Base-by-base conservation (phyloP, 1,140 invertebrate species). In the Bradynema listronoti region DNA sequence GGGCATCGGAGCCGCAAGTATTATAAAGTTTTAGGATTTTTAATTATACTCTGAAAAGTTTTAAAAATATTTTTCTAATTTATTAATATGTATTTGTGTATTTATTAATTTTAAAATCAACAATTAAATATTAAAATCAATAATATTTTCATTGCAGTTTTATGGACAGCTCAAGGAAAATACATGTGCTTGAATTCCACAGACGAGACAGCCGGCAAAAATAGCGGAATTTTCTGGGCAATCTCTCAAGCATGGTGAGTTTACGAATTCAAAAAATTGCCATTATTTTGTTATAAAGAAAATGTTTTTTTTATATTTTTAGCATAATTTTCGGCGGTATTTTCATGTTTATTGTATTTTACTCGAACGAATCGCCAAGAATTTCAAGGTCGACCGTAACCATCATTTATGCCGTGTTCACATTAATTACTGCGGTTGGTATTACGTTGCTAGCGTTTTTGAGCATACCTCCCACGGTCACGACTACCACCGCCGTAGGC, bases 161-260 rank as follows among this genome's bases (percentile, higher is more conserved):
- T 51, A 30, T 73, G 56, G 42, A 71, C 70, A 41, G 68, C 69
- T 16, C 71, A 73, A 39, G 68, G 68, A 9, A 70, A 73, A 36
- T 70, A 70, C 51, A 42, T 70, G 45, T 41, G 69, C 25, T 32
- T 73, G 51, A 70, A 70, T 49, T 66, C 61, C 4, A 59, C 39
- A 3, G 66, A 69, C 0, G 34, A 58, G 33, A 70, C 25, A n/a
- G 24, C 63, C 6, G 49, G 50, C 19, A 65, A 47, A n/a, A 39
- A 70, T 45, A 72, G 66, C 50, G 62, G 65, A 2, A 36, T 70
- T 22, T 58, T 72, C 29, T 68, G 69, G 66, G 71, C 67, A 1
- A 69, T 68, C 24, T 62, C 61, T 24, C 68, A 73, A 45, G 39
- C 55, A 19, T 72, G 68, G 62, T 64, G 11, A 19, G 11, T 49